These are phyloP conservation scores for Caenorhabditis becei DNA, from an alignment of 2,888 invertebrate species.

Conservation along the genomic window DNA sequence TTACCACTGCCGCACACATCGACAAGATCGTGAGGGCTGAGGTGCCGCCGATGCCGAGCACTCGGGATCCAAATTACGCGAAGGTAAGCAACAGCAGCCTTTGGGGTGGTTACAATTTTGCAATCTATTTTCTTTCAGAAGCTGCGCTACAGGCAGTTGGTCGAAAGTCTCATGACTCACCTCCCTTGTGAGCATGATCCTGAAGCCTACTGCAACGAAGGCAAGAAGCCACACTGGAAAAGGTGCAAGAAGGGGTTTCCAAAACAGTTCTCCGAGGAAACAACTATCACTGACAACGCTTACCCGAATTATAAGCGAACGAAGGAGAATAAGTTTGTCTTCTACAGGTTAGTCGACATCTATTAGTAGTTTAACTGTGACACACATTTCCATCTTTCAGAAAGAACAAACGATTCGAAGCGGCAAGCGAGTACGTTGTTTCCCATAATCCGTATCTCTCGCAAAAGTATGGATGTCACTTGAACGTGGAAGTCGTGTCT, in stretches of 20 bases:
- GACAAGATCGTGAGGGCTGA: slow-evolving; percentile 17
- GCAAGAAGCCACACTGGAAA: slow-evolving; percentile 17
- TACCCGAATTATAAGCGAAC: slow-evolving; percentile 10
- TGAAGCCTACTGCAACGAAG: slow-evolving; percentile 26
- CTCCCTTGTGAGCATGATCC: slow-evolving; percentile 16
- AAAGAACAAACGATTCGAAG: too few species aligned
- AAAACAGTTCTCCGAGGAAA: background rate
- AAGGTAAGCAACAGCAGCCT: too few species aligned
- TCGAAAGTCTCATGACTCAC: slow-evolving; percentile 38
- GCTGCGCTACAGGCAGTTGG: background rate
- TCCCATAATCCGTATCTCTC: slow-evolving; percentile 17
- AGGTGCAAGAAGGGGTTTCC: slow-evolving; percentile 23
- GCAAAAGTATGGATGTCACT: slow-evolving; percentile 9
- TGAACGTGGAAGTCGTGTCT: slow-evolving; percentile 28
- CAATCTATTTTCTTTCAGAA: slow-evolving; percentile 2
- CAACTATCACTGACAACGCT: background rate
- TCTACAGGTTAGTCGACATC: too few species aligned
- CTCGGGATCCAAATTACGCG: too few species aligned
- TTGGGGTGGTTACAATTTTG: too few species aligned
- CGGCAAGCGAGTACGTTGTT: slow-evolving; percentile 18
- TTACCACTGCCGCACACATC: slow-evolving; percentile 13
- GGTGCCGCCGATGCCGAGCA: slow-evolving; percentile 17
- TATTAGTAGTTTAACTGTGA: too few species aligned
- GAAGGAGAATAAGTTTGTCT: background rate
- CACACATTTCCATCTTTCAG: too few species aligned